phyloP scores from a whole-genome alignment of 2,113 vertebrate genomes.

The Aphyosemion australe region DNA sequence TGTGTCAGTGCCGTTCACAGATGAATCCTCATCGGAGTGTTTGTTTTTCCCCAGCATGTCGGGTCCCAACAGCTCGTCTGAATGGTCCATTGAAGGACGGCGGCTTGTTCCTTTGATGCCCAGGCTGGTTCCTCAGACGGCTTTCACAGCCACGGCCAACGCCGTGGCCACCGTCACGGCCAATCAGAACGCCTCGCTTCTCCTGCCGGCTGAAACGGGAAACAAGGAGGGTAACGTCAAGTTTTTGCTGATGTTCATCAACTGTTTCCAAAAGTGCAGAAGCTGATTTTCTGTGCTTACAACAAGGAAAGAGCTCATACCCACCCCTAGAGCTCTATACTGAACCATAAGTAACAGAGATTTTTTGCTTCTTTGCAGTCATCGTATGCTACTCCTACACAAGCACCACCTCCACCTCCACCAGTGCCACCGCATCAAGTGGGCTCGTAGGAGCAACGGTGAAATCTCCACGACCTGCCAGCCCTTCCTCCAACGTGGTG shows the following conservation, averaged over 20 bases:
- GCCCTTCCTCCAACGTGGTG: slow-evolving; percentile 96
- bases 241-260: not conserved
- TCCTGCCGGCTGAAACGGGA: slow-evolving; percentile 91
- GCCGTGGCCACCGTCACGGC: slow-evolving; percentile 91
- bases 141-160: slow-evolving; percentile 93
- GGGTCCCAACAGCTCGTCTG: slow-evolving; percentile 95
- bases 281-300: not conserved
- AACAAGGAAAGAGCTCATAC: no score
- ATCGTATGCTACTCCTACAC: slow-evolving; percentile 98
- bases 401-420: slow-evolving; percentile 92
- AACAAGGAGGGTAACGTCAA: slow-evolving; percentile 90
- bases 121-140: slow-evolving; percentile 94
- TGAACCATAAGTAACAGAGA: no score
- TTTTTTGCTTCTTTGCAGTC: slow-evolving; percentile 73
- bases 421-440: slow-evolving; percentile 86
- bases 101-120: slow-evolving; percentile 96
- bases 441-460: slow-evolving; percentile 84
- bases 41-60: slow-evolving; percentile 89
- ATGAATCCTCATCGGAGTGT: no score
- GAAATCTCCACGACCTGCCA: slow-evolving; percentile 93
- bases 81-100: slow-evolving; percentile 98
- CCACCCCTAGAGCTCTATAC: no score
- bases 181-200: slow-evolving; percentile 92
- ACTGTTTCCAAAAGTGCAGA: no score
- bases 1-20: not conserved